Evolutionary conservation across 2,888 invertebrate genomes (phyloP), one percentile per base, ranked within the genome.

Genomic region (Diplolepis rosae): DNA sequence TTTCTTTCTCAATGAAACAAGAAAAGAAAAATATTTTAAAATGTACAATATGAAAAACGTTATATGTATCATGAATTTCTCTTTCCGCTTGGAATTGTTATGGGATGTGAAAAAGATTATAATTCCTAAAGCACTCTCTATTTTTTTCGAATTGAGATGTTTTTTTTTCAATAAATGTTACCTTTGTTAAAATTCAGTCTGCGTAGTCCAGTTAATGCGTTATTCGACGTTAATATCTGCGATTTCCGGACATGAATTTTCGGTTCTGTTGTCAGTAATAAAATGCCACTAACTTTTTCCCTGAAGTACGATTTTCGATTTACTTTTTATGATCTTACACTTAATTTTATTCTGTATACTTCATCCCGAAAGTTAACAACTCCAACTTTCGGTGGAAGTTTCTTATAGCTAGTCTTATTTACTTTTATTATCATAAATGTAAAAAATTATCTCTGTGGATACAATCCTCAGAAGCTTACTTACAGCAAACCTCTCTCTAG

Each of bases 371-470:
- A 22, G 9, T 50, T 2, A 50, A 15, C 18, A 24, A 7, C 15
- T 54, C 28, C 2, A 54, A 32, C 30, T 35, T 22, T 22, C 7
- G 32, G 15, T 30, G 4, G 35, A 35, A 56, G 22, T 56, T 56
- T 56, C 22, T 35, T 18, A 56, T 56, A 4, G 1, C 32, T 18
- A 56, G 32, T 32, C 56, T 56, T 35, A 35, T 24, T 32, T 32
- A 35, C 32, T 22, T 32, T 22, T 3, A 22, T 32, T 13, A 13
- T 56, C 32, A 30, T 9, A 3, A 3, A n/a, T 54, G 7, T 24
- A 61, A 61, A 61, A 56, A 61, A 56, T 6, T 56, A 18, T 35
- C 56, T 22, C 32, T 18, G 13, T 61, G 35, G 56, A 35, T n/a
- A 61, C 35, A 22, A 61, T 32, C 13, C 35, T 61, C 5, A 11